These are phyloP conservation scores for Rana temporaria DNA, from an alignment of 2,113 vertebrate genomes.

Conservation along the genomic window DNA sequence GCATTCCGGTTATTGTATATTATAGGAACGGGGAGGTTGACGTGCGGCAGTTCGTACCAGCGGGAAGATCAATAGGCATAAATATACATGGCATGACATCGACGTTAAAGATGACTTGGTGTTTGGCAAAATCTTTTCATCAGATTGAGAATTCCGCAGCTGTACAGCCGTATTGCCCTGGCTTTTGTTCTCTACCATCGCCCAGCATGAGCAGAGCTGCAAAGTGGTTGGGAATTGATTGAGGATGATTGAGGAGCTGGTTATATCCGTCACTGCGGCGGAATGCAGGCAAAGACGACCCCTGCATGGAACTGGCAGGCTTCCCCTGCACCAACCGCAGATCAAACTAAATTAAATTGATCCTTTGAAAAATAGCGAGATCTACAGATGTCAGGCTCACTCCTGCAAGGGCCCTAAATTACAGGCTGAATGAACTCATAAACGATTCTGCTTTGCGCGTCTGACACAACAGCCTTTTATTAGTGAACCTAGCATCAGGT, in stretches of 20 bases:
- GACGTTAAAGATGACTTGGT: not conserved
- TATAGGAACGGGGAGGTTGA: too few relatives aligned
- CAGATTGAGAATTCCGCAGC: not conserved
- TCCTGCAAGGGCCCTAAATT: not conserved
- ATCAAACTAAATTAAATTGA: constrained; percentile 22
- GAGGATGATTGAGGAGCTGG: constrained; percentile 17
- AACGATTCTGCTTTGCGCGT: not conserved
- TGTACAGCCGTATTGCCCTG: not conserved
- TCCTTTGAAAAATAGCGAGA: constrained; percentile 4
- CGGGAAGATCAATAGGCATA: not conserved
- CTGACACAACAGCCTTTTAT: not conserved
- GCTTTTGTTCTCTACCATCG: not conserved
- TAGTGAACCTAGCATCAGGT: too few relatives aligned
- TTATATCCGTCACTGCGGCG: constrained; percentile 2
- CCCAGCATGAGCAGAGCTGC: not conserved
- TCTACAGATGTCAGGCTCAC: constrained; percentile 5
- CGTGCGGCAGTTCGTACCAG: not conserved
- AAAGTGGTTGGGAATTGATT: constrained; percentile 23
- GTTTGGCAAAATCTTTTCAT: not conserved
- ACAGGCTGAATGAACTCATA: not conserved
- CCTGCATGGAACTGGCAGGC: constrained; percentile 1
- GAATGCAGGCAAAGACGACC: constrained; percentile 17
- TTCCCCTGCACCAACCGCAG: constrained; percentile 5
- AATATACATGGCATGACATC: not conserved
- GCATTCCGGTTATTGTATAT: too few relatives aligned